Conservation (phyloP, 2,797 vertebrate species). For the Propithecus deckenii region DNA sequence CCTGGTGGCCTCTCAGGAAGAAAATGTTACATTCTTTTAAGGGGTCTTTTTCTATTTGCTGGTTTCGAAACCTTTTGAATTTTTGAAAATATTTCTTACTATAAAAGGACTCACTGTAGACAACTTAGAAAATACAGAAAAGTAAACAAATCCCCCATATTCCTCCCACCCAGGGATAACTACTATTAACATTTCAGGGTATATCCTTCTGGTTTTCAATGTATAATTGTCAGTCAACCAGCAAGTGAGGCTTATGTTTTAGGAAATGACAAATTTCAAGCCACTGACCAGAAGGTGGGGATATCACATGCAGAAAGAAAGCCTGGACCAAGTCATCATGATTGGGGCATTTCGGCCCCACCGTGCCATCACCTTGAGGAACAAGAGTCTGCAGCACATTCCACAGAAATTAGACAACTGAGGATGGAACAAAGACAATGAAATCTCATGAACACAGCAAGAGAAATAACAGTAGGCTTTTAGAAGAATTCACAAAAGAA, state of each 20-base stretch:
- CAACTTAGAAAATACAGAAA: background rate
- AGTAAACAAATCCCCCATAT: background rate
- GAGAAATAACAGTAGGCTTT: background rate
- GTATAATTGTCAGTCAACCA: background rate
- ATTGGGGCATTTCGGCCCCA: no score
- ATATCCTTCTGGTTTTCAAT: background rate
- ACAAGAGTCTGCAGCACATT: background rate
- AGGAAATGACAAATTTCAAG: background rate
- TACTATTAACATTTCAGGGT: background rate
- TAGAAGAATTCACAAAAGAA: background rate
- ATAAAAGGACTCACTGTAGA: background rate
- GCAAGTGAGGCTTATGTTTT: background rate
- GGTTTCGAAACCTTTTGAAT: background rate
- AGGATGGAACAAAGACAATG: background rate
- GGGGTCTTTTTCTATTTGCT: background rate
- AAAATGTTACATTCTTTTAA: background rate
- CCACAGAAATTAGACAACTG: background rate
- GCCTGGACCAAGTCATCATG: background rate
- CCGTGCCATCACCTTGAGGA: background rate
- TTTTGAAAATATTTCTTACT: background rate
- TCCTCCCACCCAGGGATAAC: background rate
- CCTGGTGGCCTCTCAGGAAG: background rate
- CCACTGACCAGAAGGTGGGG: background rate
- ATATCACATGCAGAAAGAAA: background rate
- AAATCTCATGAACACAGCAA: background rate